phyloP scores from a whole-genome alignment of 2,113 vertebrate species.

The Alces alces region DNA sequence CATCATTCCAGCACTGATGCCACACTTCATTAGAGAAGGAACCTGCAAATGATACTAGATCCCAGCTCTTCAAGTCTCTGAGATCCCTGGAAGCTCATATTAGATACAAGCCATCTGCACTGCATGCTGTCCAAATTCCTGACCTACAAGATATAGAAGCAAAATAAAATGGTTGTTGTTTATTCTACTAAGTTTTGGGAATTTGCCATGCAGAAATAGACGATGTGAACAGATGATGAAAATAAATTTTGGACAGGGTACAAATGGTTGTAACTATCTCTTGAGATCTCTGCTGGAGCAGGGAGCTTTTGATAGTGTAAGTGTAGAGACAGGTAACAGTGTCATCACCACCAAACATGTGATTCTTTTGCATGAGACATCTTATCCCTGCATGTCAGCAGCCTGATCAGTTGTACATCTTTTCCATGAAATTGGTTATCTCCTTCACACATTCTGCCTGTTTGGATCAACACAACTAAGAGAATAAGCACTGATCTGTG shows the following conservation, averaged over 20 bases:
- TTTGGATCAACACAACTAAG: not conserved
- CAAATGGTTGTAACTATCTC: not conserved
- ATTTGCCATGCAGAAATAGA: not conserved
- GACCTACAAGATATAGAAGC: not conserved
- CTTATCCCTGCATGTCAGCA: not conserved
- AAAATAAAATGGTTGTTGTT: not conserved
- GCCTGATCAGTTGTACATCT: not conserved
- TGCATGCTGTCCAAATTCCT: not conserved
- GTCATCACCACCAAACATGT: rapidly evolving
- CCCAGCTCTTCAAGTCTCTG: not conserved
- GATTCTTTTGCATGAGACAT: not conserved
- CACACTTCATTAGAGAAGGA: not conserved
- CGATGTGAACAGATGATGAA: not conserved
- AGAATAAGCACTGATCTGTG: not conserved
- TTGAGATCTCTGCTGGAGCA: not conserved
- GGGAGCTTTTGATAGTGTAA: not conserved
- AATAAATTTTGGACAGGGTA: not conserved
- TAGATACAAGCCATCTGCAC: not conserved
- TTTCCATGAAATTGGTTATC: not conserved
- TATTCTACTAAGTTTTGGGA: not conserved
- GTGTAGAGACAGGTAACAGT: no score
- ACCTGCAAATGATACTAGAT: not conserved
- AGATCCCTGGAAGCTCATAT: not conserved
- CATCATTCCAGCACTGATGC: not conserved
- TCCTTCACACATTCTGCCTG: not conserved